Evolutionary conservation across 2,888 invertebrate species (phyloP).

Genomic region (Euphydryas editha): DNA sequence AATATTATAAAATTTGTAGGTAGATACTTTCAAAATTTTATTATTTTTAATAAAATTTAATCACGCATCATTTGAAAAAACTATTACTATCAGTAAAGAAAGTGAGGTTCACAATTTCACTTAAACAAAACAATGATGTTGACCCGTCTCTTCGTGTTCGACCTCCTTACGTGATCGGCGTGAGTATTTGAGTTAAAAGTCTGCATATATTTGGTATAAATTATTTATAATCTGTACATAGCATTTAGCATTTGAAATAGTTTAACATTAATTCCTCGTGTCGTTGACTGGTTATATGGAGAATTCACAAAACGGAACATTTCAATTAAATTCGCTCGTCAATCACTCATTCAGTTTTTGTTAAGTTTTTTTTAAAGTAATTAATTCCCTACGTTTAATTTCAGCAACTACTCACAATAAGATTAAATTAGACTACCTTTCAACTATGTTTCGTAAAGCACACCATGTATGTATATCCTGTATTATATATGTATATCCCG

Average conservation of each 20-base stretch:
- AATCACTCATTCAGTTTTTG: too few species aligned
- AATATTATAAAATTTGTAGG: too few species aligned
- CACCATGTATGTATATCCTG: too few species aligned
- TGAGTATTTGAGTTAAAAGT: conserved; percentile 15
- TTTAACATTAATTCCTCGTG: background rate
- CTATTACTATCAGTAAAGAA: conserved; percentile 29
- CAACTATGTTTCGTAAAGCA: too few species aligned
- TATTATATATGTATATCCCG: too few species aligned
- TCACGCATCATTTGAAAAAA: conserved; percentile 1
- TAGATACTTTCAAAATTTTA: background rate
- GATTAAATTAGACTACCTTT: too few species aligned
- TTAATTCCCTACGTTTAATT: too few species aligned
- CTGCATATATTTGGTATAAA: background rate
- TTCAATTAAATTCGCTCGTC: too few species aligned
- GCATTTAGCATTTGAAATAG: background rate
- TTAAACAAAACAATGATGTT: conserved; percentile 18
- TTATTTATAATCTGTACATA: conserved; percentile 5
- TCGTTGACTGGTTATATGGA: too few species aligned
- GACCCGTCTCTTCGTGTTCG: conserved; percentile 41
- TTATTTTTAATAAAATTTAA: conserved; percentile 3
- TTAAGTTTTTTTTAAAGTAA: too few species aligned
- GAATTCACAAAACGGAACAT: too few species aligned
- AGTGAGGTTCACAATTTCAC: conserved; percentile 32
- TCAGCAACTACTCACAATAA: too few species aligned
- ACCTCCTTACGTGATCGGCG: conserved; percentile 43